Evolutionary conservation across 2,113 vertebrate species (phyloP), one percentile per base, ranked within the genome.

Genomic region (Malurus melanocephalus): DNA sequence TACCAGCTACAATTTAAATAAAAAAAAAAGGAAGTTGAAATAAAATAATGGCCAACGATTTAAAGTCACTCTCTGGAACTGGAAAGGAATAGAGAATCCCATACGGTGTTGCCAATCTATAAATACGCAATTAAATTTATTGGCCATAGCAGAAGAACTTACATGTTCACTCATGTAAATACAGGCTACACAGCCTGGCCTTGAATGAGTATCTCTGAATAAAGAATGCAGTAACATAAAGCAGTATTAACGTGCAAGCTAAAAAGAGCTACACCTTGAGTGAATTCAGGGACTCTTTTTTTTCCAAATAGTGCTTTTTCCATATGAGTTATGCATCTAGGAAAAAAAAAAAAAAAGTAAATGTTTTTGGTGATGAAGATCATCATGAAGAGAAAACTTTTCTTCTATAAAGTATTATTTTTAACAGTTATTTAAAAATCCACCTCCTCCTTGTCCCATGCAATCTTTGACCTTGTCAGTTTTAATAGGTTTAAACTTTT

Each of bases 401-500:
- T 80, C 45, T 74, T 86, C 42, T 45, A 8, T 26, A 27, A 66
- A 62, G 27, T 43, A 55, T 55, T 82, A 61, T 65, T 75, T 95
- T 81, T 89, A 86, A 67, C 27, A 49, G 23, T n/a, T 75, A 57
- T 75, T 80, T 93, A 62, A 8, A 91, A 87, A 89, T 92, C 59
- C 67, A 79, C 53, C 46, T 59, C 43, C 52, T 87, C 65, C 56
- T 91, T 92, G n/a, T 30, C n/a, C 56, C 40, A 80, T 80, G 4
- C 24, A 66, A 40, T 91, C 48, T 89, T 69, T 85, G 67, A 73
- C 87, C 75, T 80, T 93, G 59, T 93, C 93, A 89, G 32, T 60
- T 76, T 93, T 93, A 86, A 90, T 85, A 87, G 49, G 22, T 88
- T 94, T 95, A 66, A 80, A 82, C 81, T 77, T 90, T 71, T 92